Evolutionary conservation across 2,113 vertebrate genomes (phyloP), one percentile per base, ranked within the genome.

Genomic region (Jaculus jaculus): DNA sequence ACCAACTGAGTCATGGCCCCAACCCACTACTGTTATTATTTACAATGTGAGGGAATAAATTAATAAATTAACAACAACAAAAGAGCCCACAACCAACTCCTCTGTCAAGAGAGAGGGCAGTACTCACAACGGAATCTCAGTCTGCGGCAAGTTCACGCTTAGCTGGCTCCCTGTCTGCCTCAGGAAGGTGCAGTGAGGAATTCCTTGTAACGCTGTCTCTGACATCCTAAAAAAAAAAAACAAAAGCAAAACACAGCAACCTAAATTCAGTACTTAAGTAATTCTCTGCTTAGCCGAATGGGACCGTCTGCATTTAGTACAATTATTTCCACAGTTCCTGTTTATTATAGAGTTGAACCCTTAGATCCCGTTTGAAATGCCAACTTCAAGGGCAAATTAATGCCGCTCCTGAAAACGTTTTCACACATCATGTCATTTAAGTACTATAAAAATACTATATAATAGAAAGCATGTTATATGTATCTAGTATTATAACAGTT

Each of bases 181-280:
- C 61, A 87, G 34, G 10, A 87, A 66, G 42, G 26, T 73, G 42
- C 18, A 84, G 71, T 51, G 63, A n/a, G 20, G 63, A n/a, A 16
- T 8, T 34, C 81, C 51, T 54, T 24, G 71, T 37, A 81, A 89
- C 89, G 80, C 26, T 15, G 32, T 47, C n/a, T 15, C 26, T 90
- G 60, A 80, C 87, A 82, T 47, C 42, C 20, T 58, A 30, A 34
- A 23, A 66, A n/a, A n/a, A n/a, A n/a, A n/a, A n/a, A n/a, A n/a
- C n/a, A n/a, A n/a, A n/a, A n/a, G n/a, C n/a, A n/a, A n/a, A 39
- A 86, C 24, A 75, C 2, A 84, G 51, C 34, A 84, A 69, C 39
- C 30, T 54, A 93, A 80, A 71, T 42, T 23, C 37, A n/a, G 5
- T 73, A 90, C 68, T 61, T 87, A 89, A 92, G 68, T 60, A 68